Conservation (phyloP, 2,888 invertebrate genomes). For the Agrochola circellaris region DNA sequence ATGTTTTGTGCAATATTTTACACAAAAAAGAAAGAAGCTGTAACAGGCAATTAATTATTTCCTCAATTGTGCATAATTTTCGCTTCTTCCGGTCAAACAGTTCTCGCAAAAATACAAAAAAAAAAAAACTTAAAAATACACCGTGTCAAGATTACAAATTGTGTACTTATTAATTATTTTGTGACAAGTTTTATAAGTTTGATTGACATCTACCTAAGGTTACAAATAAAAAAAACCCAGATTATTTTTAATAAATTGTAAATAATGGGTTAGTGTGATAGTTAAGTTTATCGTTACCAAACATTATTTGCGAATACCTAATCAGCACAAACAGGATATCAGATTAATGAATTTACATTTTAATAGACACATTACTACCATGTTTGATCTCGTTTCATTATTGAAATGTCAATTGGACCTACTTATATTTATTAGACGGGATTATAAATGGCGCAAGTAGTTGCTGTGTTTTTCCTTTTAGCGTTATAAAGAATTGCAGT, state of each 20-base stretch:
- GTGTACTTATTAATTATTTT: not conserved
- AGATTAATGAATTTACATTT: constrained; percentile 47
- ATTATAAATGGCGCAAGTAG: not conserved
- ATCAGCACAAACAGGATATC: constrained; percentile 38
- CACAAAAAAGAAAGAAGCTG: not conserved
- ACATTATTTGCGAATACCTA: constrained; percentile 18
- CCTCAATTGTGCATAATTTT: not conserved
- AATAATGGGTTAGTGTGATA: constrained; percentile 10
- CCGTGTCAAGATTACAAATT: constrained; percentile 4
- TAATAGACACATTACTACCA: constrained; percentile 29
- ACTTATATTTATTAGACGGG: constrained; percentile 11
- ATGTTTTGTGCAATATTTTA: constrained; percentile 4
- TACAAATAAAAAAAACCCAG: not conserved
- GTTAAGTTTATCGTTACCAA: constrained; percentile 45
- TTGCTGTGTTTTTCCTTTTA: not conserved
- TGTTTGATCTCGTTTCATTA: constrained; percentile 17
- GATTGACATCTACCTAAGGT: not conserved
- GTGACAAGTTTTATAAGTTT: not conserved
- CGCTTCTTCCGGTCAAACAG: not conserved
- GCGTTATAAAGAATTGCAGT: too few species aligned
- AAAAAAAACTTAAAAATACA: not conserved
- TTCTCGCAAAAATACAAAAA: not conserved
- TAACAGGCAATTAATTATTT: constrained; percentile 26
- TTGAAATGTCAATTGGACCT: constrained; percentile 26
- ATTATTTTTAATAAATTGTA: constrained; percentile 9